These are phyloP conservation scores for Acholoe squamosa DNA, from an alignment of 2,888 invertebrate species.

Conservation along the genomic window DNA sequence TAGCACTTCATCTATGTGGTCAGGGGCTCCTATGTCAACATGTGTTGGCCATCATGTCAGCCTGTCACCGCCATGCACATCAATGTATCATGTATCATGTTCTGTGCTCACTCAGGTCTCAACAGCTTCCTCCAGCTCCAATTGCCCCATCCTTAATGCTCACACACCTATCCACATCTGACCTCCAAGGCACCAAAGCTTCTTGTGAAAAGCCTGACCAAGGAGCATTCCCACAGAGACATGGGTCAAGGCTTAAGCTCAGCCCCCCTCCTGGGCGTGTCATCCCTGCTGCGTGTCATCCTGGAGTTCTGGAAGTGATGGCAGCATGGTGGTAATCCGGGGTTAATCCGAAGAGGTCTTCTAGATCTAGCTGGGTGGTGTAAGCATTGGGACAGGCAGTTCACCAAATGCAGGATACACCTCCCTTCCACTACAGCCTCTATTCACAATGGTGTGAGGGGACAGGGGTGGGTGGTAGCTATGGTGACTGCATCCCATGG, in stretches of 20 bases:
- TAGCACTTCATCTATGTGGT: not conserved
- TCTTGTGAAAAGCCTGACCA: not conserved
- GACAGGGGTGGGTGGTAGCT: not conserved
- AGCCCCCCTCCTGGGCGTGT: not conserved
- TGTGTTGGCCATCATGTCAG: slow-evolving; percentile 16
- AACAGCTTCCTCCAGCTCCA: not conserved
- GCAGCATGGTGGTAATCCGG: too few relatives aligned
- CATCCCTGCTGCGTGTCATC: not conserved
- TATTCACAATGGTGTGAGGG: not conserved
- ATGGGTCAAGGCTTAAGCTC: not conserved
- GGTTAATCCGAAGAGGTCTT: too few relatives aligned
- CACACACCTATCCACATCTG: not conserved
- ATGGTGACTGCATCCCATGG: not conserved
- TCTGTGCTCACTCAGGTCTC: not conserved
- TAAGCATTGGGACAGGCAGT: too few relatives aligned
- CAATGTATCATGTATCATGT: slow-evolving; percentile 44
- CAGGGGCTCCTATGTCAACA: slow-evolving; percentile 18
- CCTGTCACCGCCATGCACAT: not conserved
- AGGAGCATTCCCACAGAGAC: not conserved
- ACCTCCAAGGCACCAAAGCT: not conserved
- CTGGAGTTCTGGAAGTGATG: too few relatives aligned
- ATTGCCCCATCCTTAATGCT: too few relatives aligned
- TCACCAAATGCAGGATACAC: too few relatives aligned
- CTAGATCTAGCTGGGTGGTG: too few relatives aligned
- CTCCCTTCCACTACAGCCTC: not conserved